A percentile compares a stretch with the other conserved stretches of the same genome.
phyloP scores from a whole-genome alignment of 2,113 vertebrate genomes.

The Saimiri boliviensis region DNA sequence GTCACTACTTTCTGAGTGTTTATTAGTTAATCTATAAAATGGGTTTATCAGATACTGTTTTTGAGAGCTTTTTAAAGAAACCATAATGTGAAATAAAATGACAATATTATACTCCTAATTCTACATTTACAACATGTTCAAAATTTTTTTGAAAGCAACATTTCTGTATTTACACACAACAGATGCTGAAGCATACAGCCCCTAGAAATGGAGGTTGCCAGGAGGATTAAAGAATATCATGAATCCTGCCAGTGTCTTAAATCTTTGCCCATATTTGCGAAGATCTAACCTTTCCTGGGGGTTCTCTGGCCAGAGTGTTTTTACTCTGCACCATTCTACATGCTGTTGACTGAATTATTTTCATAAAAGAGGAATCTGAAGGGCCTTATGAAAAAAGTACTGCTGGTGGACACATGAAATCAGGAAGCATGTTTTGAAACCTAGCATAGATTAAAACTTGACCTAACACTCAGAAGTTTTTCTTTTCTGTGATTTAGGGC shows the following conservation, averaged over 20 bases:
- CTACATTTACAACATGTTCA: not conserved
- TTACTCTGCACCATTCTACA: not conserved
- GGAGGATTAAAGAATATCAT: not conserved
- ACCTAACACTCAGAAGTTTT: not conserved
- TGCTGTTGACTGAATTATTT: not conserved
- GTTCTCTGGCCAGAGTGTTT: not conserved
- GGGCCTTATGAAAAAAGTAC: not conserved
- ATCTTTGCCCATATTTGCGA: not conserved
- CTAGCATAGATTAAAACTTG: not conserved
- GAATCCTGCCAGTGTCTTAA: not conserved
- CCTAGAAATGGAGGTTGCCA: not conserved
- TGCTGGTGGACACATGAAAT: not conserved
- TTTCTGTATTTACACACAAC: not conserved
- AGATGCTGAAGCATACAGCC: not conserved
- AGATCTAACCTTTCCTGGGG: not conserved
- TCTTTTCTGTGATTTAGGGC: not conserved
- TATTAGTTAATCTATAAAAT: not conserved
- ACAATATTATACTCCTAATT: not conserved
- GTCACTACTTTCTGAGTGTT: not conserved
- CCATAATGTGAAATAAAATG: not conserved
- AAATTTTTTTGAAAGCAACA: not conserved
- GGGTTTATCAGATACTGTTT: not conserved
- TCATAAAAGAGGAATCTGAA: not conserved
- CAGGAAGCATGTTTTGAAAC: not conserved
- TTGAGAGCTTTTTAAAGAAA: not conserved